Evolutionary conservation across 2,888 invertebrate species (phyloP).

Genomic region (Amphipoea lucens): DNA sequence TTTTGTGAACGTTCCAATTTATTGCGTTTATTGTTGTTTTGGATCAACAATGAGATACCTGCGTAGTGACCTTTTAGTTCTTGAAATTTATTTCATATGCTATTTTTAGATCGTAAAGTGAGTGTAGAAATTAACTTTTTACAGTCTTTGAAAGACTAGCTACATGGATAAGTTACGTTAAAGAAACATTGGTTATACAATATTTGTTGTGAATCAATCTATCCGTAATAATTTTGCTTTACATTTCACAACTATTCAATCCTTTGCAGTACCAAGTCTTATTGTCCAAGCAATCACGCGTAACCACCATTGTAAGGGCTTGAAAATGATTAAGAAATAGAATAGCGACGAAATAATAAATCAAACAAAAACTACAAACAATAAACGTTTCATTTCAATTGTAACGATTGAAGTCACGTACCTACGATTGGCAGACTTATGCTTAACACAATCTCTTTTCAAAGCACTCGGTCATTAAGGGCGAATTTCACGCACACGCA

Average conservation of each 20-base stretch:
- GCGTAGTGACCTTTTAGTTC: neutral
- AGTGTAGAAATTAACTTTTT: neutral
- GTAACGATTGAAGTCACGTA: constrained; percentile 6
- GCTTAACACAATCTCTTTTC: constrained; percentile 15
- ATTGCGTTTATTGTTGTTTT: neutral
- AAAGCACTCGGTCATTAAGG: constrained; percentile 20
- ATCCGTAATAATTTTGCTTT: constrained; percentile 11
- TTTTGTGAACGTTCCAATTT: neutral
- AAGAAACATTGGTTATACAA: constrained; percentile 14
- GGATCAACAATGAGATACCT: neutral
- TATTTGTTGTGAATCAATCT: constrained; percentile 15
- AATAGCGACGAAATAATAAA: constrained; percentile 22
- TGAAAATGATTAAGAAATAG: constrained; percentile 22
- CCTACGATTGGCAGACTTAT: constrained; percentile 6
- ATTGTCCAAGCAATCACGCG: constrained; percentile 37
- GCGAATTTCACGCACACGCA: too few relatives aligned
- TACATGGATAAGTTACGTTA: neutral
- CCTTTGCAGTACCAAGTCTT: constrained; percentile 8
- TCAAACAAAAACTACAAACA: constrained; percentile 20
- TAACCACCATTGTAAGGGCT: constrained; percentile 45
- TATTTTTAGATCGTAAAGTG: constrained; percentile 1
- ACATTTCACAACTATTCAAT: constrained; percentile 22
- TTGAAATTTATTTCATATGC: neutral
- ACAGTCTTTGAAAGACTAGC: neutral
- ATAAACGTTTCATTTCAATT: constrained; percentile 17